A percentile compares a stretch with the other conserved stretches of the same genome.
phyloP scores from a whole-genome alignment of 1,140 invertebrate genomes.

The Cryptotermes secundus region DNA sequence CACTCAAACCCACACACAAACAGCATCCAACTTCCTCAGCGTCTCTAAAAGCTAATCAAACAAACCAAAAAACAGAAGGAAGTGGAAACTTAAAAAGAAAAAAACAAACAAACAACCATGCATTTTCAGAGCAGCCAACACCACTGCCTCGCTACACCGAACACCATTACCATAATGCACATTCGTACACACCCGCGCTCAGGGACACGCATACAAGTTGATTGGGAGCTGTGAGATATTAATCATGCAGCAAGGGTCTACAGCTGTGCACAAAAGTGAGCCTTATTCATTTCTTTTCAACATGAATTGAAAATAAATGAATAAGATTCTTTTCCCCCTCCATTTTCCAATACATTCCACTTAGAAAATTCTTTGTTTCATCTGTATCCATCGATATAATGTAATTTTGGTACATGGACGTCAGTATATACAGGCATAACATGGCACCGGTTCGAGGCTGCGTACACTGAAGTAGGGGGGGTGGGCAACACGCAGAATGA shows the following conservation, averaged over 20 bases:
- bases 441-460: background rate
- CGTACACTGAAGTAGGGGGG: background rate
- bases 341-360: slow-evolving; percentile 34
- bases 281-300: slow-evolving; percentile 22
- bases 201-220: background rate
- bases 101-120: background rate
- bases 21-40: background rate
- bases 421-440: background rate
- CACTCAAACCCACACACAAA: background rate
- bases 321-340: slow-evolving; percentile 9
- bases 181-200: background rate
- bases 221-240: no score
- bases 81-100: background rate
- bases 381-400: slow-evolving; percentile 26
- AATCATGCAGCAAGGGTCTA: background rate
- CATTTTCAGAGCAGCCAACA: background rate
- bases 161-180: background rate
- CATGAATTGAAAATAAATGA: slow-evolving; percentile 22
- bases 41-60: no score
- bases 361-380: slow-evolving; percentile 51
- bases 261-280: background rate
- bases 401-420: slow-evolving; percentile 2
- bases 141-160: background rate
- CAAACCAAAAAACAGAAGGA: background rate
- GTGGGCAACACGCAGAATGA: slow-evolving; percentile 11